These are phyloP conservation scores for Invenusta paracnida DNA, from an alignment of 2,888 invertebrate species.

Conservation along the genomic window DNA sequence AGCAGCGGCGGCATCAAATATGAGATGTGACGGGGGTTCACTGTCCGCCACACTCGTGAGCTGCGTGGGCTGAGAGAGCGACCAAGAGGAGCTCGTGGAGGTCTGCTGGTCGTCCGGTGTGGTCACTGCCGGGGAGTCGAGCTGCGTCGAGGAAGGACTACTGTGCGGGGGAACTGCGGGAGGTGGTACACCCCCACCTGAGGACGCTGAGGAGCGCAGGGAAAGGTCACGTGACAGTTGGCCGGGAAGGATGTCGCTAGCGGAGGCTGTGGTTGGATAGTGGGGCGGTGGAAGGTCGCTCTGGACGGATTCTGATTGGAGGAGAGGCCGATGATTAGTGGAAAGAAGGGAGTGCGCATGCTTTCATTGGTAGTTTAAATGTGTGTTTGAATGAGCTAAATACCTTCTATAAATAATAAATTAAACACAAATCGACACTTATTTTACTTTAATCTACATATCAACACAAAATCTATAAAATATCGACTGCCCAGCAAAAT, in stretches of 20 bases:
- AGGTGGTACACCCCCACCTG: background rate
- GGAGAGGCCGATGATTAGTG: too few relatives aligned
- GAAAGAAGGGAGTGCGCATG: too few relatives aligned
- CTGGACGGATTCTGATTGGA: background rate
- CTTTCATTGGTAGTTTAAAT: too few relatives aligned
- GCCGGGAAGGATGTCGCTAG: background rate
- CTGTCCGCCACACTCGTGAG: background rate
- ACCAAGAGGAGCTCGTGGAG: background rate
- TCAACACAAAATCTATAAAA: too few relatives aligned
- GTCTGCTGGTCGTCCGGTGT: slow-evolving; percentile 6
- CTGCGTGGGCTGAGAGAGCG: background rate
- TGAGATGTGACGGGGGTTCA: background rate
- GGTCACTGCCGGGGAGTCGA: slow-evolving; percentile 1
- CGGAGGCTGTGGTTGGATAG: background rate
- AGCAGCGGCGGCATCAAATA: background rate
- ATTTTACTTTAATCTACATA: too few relatives aligned
- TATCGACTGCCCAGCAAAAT: too few relatives aligned
- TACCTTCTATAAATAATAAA: too few relatives aligned
- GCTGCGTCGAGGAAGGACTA: background rate
- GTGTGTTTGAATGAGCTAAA: too few relatives aligned
- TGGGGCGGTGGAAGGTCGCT: background rate
- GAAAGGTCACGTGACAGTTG: background rate
- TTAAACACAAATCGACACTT: too few relatives aligned
- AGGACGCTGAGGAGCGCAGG: background rate
- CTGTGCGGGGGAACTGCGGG: background rate